Evolutionary conservation across 2,113 vertebrate species (phyloP).

Genomic region (Colius striatus): DNA sequence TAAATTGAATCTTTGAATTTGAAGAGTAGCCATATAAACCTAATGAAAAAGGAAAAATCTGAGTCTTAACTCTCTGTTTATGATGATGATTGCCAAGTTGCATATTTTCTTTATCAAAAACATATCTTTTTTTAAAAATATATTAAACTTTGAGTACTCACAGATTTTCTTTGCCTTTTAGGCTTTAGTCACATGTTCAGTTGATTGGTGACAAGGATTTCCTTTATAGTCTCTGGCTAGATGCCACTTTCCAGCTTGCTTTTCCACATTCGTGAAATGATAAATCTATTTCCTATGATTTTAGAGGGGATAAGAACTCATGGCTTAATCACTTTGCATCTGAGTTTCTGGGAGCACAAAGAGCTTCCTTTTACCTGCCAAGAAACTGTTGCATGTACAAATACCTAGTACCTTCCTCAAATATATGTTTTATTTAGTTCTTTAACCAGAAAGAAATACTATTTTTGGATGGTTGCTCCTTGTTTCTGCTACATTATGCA

Average conservation of each 20-base stretch:
- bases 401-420: not conserved
- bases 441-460: not conserved
- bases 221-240: not conserved
- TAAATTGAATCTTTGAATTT: not conserved
- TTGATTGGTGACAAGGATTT: not conserved
- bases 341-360: not conserved
- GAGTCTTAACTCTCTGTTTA: not conserved
- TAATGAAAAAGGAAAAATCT: not conserved
- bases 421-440: not conserved
- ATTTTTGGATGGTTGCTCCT: not conserved
- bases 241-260: not conserved
- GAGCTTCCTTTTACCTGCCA: not conserved
- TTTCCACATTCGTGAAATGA: conserved; percentile 20
- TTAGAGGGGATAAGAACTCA: not conserved
- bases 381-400: not conserved
- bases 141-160: not conserved
- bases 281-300: not conserved
- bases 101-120: not conserved
- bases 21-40: not conserved
- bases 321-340: not conserved
- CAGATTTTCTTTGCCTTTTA: conserved; percentile 16
- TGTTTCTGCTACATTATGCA: not conserved
- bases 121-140: too few relatives aligned
- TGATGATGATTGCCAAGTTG: not conserved
- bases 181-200: not conserved